A percentile compares a stretch with the other conserved stretches of the same genome.
These are phyloP conservation scores for Aphelenchoides avenae DNA, from an alignment of 1,140 invertebrate species.

Conservation along the genomic window DNA sequence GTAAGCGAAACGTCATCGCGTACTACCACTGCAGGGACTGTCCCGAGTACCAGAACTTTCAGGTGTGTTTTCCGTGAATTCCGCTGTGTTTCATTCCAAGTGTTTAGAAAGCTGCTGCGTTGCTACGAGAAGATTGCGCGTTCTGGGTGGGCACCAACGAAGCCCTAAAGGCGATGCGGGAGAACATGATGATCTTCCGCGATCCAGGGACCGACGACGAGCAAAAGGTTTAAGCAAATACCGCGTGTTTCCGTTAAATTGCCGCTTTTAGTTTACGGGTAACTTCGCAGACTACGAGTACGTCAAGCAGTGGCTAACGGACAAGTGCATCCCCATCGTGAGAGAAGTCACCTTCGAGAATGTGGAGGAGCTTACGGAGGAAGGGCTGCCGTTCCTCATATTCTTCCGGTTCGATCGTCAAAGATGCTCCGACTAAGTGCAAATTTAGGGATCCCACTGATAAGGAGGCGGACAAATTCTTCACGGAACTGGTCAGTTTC, in stretches of 20 bases:
- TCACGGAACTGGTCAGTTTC: constrained; percentile 46
- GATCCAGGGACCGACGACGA: constrained; percentile 54
- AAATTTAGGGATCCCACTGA: constrained; percentile 64
- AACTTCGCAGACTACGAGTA: constrained; percentile 62
- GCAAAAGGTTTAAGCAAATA: constrained; percentile 41
- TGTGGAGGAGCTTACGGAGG: constrained; percentile 91
- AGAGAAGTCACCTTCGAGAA: constrained; percentile 96
- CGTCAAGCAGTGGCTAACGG: constrained; percentile 75
- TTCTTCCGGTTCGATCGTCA: no score
- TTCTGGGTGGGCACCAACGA: constrained; percentile 48
- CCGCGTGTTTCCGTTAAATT: neutral
- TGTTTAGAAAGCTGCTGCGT: constrained; percentile 57
- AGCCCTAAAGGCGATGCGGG: constrained; percentile 38
- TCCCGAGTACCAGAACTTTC: constrained; percentile 52
- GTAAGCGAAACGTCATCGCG: constrained; percentile 54
- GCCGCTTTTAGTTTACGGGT: constrained; percentile 60
- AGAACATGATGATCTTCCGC: constrained; percentile 46
- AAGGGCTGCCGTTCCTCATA: constrained; percentile 95
- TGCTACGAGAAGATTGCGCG: constrained; percentile 53
- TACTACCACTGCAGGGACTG: constrained; percentile 49
- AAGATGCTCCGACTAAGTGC: no score
- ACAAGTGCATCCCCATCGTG: constrained; percentile 70
- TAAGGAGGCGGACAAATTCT: constrained; percentile 54
- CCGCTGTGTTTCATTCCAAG: no score
- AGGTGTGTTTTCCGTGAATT: constrained; percentile 42